These are phyloP conservation scores for Dendropsophus ebraccatus DNA, from an alignment of 2,113 vertebrate species.

Conservation along the genomic window DNA sequence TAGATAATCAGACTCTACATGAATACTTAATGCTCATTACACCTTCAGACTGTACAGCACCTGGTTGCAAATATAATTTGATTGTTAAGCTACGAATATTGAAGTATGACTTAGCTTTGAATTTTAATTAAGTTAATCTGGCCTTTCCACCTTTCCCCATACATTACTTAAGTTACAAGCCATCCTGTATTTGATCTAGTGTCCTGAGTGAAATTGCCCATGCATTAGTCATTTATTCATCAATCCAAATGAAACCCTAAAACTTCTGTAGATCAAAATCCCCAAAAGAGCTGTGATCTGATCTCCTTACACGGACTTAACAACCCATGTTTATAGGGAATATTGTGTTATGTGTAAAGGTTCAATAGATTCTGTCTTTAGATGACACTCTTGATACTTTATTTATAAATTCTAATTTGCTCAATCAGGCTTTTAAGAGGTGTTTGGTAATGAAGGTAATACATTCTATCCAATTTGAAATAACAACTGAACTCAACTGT, in stretches of 20 bases:
- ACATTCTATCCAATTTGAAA: constrained; percentile 6
- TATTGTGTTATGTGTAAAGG: constrained; percentile 36
- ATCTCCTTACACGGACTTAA: constrained; percentile 21
- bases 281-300: constrained; percentile 44
- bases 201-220: background rate
- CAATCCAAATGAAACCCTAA: constrained; percentile 28
- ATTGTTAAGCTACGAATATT: constrained; percentile 41
- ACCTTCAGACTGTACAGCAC: constrained; percentile 28
- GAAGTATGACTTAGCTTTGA: constrained; percentile 51
- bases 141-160: constrained; percentile 26
- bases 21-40: constrained; percentile 49
- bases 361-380: constrained; percentile 27
- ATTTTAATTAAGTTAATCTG: constrained; percentile 46
- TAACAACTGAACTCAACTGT: constrained; percentile 20
- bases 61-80: constrained; percentile 37
- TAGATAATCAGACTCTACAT: constrained; percentile 45
- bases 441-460: constrained; percentile 30
- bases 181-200: constrained; percentile 45
- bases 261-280: constrained; percentile 31
- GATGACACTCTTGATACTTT: constrained; percentile 39
- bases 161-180: constrained; percentile 51
- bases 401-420: constrained; percentile 44
- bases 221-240: constrained; percentile 38
- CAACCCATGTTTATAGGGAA: constrained; percentile 24
- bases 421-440: background rate